Base-by-base conservation (phyloP, 2,888 invertebrate genomes). In the Balanococcus diminutus region DNA sequence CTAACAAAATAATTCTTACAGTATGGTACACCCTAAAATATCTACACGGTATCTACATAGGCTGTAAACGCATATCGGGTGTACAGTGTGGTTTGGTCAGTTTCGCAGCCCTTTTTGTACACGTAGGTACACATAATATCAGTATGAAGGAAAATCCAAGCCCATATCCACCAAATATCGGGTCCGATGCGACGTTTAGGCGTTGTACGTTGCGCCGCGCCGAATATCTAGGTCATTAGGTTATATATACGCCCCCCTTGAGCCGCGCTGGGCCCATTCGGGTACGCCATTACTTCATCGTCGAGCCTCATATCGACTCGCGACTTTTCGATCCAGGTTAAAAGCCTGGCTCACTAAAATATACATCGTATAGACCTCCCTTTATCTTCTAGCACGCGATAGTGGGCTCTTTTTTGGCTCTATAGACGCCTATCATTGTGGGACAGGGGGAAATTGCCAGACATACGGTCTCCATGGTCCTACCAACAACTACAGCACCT, bases 181-280 rank as follows among this genome's bases (percentile, higher is more conserved):
- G 56, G 8, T 56, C 22, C 56, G 56, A 11, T 56, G 56, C 46
- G 46, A n/a, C 46, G 46, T n/a, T n/a, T n/a, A n/a, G n/a, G 22
- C 56, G 56, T 22, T 22, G 22, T 56, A 56, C 56, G 56, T 56
- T 56, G 56, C 22, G 56, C 56, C 56, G 22, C 22, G 2, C 56
- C 56, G 56, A 56, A 56, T 56, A 67, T 67, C 67, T 67, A 28
- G 67, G 67, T 67, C 67, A 67, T 67, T 67, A 16, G 67, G 67
- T 67, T 67, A 67, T 67, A 28, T 67, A 28, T 11, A 28, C 67
- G 28, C 22, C 22, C 22, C 22, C 19, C 8, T 22, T 8, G 9
- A n/a, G 22, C 22, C 19, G n/a, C 25, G 16, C 28, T 28, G 28
- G 28, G 67, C 1, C 1, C 14, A 19, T 56, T 19, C 19, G 56